Evolutionary conservation across 2,888 invertebrate species (phyloP).

Genomic region (Micoletzkya japonica): DNA sequence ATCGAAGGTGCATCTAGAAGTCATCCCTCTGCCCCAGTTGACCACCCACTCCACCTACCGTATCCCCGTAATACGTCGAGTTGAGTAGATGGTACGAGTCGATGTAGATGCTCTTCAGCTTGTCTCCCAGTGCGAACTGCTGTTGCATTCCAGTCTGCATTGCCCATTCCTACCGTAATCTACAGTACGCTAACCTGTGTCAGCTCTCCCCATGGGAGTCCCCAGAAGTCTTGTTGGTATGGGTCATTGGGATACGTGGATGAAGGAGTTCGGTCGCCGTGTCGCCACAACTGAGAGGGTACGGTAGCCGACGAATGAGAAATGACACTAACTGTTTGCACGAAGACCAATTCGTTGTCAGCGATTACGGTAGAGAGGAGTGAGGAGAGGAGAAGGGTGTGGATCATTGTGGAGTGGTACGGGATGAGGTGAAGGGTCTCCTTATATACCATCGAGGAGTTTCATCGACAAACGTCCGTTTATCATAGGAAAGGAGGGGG

Average conservation of each 20-base stretch:
- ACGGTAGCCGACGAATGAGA: not conserved
- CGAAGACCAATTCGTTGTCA: not conserved
- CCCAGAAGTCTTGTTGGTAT: constrained; percentile 35
- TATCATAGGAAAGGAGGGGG: not conserved
- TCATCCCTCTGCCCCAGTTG: not conserved
- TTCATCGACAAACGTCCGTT: not conserved
- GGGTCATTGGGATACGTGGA: constrained; percentile 39
- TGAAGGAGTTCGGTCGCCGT: constrained; percentile 51
- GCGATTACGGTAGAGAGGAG: not conserved
- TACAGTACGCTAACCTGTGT: constrained; percentile 32
- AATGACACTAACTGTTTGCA: not conserved
- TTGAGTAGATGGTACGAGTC: constrained; percentile 2
- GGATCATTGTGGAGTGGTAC: not conserved
- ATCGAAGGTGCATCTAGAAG: constrained; percentile 1
- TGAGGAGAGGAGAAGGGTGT: not conserved
- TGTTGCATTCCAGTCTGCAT: constrained; percentile 16
- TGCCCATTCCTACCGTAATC: not conserved
- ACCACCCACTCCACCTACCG: not conserved
- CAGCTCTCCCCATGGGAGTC: constrained; percentile 40
- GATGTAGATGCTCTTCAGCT: constrained; percentile 5
- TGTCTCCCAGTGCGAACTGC: constrained; percentile 16
- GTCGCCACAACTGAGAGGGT: constrained; percentile 46
- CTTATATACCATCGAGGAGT: not conserved
- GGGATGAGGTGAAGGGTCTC: not conserved
- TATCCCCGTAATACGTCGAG: constrained; percentile 1